Evolutionary conservation across 2,113 vertebrate species (phyloP).

Genomic region (Psittacus erithacus): DNA sequence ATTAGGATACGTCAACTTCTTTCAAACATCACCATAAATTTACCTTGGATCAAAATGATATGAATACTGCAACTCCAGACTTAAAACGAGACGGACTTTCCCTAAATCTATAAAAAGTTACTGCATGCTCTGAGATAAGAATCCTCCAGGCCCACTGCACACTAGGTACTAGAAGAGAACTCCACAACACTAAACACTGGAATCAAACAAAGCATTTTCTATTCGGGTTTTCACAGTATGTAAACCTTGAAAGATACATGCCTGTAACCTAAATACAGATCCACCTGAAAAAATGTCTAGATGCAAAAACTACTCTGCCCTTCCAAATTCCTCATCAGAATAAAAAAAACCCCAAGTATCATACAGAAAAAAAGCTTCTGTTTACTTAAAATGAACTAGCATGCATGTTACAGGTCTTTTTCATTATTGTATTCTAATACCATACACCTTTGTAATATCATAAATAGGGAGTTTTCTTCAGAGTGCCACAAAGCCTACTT

Average conservation of each 20-base stretch:
- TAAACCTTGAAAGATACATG: background rate
- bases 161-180: background rate
- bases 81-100: background rate
- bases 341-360: background rate
- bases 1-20: background rate
- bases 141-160: background rate
- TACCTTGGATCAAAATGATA: background rate
- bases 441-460: background rate
- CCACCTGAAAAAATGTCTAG: background rate
- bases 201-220: background rate
- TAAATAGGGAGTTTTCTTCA: background rate
- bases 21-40: background rate
- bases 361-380: background rate
- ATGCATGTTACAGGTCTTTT: background rate
- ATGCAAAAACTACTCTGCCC: background rate
- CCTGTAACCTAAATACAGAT: background rate
- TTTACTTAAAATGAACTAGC: slow-evolving; percentile 10
- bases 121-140: background rate
- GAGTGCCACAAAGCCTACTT: slow-evolving; percentile 14
- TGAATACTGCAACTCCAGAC: background rate
- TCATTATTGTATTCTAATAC: background rate
- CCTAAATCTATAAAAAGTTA: background rate
- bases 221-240: background rate
- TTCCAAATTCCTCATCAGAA: background rate
- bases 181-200: background rate